Conservation (phyloP, 1,140 invertebrate genomes). For the Diploscapter pachys region DNA sequence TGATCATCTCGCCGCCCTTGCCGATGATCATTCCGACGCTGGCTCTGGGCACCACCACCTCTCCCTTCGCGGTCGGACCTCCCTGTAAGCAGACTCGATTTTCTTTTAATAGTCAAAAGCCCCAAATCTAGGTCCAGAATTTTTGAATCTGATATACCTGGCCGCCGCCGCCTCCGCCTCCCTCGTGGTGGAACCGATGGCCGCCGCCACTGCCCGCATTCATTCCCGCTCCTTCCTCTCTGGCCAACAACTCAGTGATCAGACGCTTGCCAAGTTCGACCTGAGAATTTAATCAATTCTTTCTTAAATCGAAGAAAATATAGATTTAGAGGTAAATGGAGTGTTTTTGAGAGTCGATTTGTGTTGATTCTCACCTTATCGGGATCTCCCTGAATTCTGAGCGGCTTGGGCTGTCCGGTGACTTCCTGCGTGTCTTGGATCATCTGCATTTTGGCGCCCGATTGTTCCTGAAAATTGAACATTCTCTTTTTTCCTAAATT, state of each 20-base stretch:
- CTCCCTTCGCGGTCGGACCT: slow-evolving; percentile 23
- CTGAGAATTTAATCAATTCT: too few relatives aligned
- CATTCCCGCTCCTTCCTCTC: slow-evolving; percentile 28
- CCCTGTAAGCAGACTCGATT: too few relatives aligned
- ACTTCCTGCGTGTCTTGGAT: slow-evolving; percentile 85
- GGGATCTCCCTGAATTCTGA: slow-evolving; percentile 88
- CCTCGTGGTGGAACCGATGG: slow-evolving; percentile 1
- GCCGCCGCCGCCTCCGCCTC: too few relatives aligned
- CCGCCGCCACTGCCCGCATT: slow-evolving; percentile 15
- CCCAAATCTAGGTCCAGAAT: too few relatives aligned
- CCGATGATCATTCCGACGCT: slow-evolving; percentile 88
- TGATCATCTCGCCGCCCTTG: slow-evolving; percentile 87
- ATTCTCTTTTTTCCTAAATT: too few relatives aligned
- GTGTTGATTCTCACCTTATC: slow-evolving; percentile 65
- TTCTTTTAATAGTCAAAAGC: too few relatives aligned
- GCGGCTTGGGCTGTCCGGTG: slow-evolving; percentile 73
- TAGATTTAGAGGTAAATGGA: too few relatives aligned
- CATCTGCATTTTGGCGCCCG: slow-evolving; percentile 96
- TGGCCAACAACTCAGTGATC: slow-evolving; percentile 79
- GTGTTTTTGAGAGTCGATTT: too few relatives aligned
- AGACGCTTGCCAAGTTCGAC: slow-evolving; percentile 87
- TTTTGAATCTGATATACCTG: too few relatives aligned
- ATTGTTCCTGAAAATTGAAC: slow-evolving; percentile 69
- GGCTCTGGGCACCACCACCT: slow-evolving; percentile 73
- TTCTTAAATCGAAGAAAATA: too few relatives aligned